phyloP scores from a whole-genome alignment of 2,113 vertebrate genomes.

The Physeter macrocephalus region DNA sequence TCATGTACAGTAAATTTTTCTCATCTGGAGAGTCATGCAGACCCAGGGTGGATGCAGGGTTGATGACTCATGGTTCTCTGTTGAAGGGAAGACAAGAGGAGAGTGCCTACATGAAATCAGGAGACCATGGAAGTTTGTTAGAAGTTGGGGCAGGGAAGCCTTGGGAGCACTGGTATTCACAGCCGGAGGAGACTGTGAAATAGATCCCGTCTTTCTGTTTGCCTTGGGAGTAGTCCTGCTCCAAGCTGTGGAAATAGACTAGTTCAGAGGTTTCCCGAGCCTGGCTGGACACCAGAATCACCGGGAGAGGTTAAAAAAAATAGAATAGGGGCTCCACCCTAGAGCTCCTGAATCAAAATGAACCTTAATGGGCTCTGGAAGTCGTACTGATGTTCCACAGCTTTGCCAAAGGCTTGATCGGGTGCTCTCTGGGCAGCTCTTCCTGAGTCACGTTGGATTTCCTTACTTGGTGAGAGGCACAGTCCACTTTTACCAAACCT shows the following conservation, averaged over 20 bases:
- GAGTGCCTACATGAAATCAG: neutral
- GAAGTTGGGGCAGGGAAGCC: neutral
- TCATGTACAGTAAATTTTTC: slow-evolving; percentile 58
- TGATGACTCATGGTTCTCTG: slow-evolving; percentile 59
- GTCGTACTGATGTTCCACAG: neutral
- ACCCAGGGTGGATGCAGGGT: slow-evolving; percentile 8
- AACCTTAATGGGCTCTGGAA: neutral
- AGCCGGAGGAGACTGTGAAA: slow-evolving; percentile 23
- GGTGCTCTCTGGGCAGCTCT: neutral
- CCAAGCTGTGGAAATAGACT: neutral
- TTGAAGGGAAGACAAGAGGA: slow-evolving; percentile 29
- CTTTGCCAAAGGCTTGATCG: neutral
- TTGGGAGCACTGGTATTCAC: neutral
- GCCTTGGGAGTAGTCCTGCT: neutral
- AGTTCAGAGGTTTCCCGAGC: slow-evolving; percentile 7
- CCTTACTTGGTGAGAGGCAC: neutral
- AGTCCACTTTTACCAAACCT: neutral
- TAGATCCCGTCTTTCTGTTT: slow-evolving; percentile 12
- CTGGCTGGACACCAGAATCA: neutral
- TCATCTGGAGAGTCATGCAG: slow-evolving; percentile 22
- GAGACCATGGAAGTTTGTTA: slow-evolving; percentile 15
- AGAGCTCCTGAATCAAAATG: neutral
- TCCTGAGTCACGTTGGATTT: neutral
- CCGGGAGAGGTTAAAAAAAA: neutral
- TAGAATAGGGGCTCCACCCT: neutral